phyloP scores from a whole-genome alignment of 2,888 invertebrate species.

The Eristalis intricaria region DNA sequence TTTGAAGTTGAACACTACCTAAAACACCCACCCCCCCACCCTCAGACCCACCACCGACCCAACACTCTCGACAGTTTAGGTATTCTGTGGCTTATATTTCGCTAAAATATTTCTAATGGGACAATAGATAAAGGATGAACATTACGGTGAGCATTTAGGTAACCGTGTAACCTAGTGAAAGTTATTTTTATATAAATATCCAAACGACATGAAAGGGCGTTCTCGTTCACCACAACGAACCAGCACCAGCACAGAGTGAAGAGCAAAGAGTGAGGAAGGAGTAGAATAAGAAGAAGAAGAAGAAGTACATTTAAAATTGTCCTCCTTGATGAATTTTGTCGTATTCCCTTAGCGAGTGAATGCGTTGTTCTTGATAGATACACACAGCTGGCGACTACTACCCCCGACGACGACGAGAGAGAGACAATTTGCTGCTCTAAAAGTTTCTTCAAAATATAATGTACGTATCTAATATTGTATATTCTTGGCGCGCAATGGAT shows the following conservation, averaged over 20 bases:
- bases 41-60: no score
- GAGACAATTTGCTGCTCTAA: conserved; percentile 32
- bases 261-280: not conserved
- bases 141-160: conserved; percentile 65
- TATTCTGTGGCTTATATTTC: conserved; percentile 48
- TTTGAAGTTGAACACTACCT: conserved; percentile 12
- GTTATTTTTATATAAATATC: conserved; percentile 67
- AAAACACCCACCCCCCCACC: not conserved
- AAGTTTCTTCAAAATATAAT: conserved; percentile 54
- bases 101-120: conserved; percentile 38
- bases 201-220: conserved; percentile 57
- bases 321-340: conserved; percentile 66
- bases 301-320: conserved; percentile 42
- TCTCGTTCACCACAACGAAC: no score
- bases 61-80: not conserved
- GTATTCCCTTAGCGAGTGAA: conserved; percentile 32
- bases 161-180: conserved; percentile 71
- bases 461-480: not conserved
- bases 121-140: conserved; percentile 65
- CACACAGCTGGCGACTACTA: not conserved
- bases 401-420: conserved; percentile 7
- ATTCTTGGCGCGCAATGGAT: not conserved
- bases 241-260: conserved; percentile 6
- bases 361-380: conserved; percentile 31
- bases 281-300: conserved; percentile 5